A percentile compares a stretch with the other conserved stretches of the same genome.
Conservation (phyloP, 2,797 vertebrate species). For the Artibeus lituratus region DNA sequence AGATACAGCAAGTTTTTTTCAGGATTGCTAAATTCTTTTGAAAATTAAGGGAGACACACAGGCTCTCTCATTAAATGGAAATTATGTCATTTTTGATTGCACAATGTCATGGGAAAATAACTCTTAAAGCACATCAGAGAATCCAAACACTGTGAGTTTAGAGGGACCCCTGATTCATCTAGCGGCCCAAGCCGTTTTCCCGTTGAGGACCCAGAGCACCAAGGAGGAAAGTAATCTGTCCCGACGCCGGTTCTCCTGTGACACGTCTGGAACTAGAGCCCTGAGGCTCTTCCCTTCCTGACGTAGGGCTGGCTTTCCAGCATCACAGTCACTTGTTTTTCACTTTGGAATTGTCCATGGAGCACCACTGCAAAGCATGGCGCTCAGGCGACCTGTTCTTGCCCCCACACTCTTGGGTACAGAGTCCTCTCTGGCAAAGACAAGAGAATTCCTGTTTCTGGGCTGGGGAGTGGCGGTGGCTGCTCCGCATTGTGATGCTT, state of each 20-base stretch:
- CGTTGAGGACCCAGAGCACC: neutral
- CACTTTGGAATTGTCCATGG: neutral
- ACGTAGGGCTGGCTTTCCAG: neutral
- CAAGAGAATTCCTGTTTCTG: neutral
- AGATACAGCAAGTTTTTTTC: neutral
- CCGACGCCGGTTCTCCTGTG: neutral
- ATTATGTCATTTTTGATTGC: neutral
- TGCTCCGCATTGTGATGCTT: neutral
- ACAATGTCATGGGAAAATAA: neutral
- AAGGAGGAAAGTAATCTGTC: neutral
- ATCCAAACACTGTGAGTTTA: neutral
- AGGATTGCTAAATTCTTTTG: constrained; percentile 8
- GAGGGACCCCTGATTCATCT: neutral
- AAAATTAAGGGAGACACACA: neutral
- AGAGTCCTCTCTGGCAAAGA: neutral
- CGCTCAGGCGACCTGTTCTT: neutral
- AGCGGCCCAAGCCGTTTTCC: neutral
- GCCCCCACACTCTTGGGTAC: neutral
- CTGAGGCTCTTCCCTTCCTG: neutral
- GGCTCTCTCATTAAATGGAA: neutral
- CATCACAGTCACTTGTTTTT: neutral
- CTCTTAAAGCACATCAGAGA: neutral
- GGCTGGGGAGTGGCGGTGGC: neutral
- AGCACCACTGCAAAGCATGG: neutral
- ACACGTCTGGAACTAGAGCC: neutral